Base-by-base conservation (phyloP, 2,888 invertebrate species). In the Sipunculus nudus region DNA sequence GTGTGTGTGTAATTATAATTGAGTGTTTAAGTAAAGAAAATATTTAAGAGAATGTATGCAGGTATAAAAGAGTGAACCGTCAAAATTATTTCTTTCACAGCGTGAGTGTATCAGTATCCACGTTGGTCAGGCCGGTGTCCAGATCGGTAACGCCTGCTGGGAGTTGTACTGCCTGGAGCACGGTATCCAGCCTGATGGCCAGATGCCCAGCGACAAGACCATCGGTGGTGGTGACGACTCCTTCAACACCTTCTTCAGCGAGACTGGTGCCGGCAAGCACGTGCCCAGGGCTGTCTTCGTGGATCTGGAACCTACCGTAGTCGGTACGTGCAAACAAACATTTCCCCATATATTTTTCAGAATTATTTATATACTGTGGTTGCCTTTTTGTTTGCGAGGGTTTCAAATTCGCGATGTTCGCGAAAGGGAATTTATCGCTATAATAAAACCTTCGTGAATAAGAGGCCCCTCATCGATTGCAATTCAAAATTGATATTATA, bases 271-370 rank as follows among this genome's bases (percentile, higher is more conserved):
- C 43, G 96, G 96, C 78, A 96, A 96, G 82, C 96, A 97, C 82
- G 95, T 96, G 13, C 96, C 96, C 50, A 88, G 96, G 75, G 80
- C 80, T 92, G 93, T 96, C 59, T 96, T 96, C 80, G 94, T 96
- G 13, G 96, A 97, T 85, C 87, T 97, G 83, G 96, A 96, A 86
- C 96, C 96, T 64, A 96, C 96, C 72, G 96, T 96, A 78, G 94
- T 96, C 67, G 66, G 67, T 67, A 38, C 35, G 59, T 54, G n/a
- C 6, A n/a, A 21, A 3, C 21, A 19, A 25, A n/a, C 23, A 43
- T 1, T 43, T 3, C n/a, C n/a, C n/a, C n/a, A n/a, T n/a, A n/a
- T n/a, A n/a, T n/a, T n/a, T n/a, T n/a, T n/a, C n/a, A n/a, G n/a
- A n/a, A n/a, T n/a, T n/a, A n/a, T n/a, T n/a, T n/a, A n/a, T n/a